Percentiles rank a stretch among this genome's conserved stretches.
Evolutionary conservation across 2,888 invertebrate species (phyloP).

Genomic region (Diadromus collaris): DNA sequence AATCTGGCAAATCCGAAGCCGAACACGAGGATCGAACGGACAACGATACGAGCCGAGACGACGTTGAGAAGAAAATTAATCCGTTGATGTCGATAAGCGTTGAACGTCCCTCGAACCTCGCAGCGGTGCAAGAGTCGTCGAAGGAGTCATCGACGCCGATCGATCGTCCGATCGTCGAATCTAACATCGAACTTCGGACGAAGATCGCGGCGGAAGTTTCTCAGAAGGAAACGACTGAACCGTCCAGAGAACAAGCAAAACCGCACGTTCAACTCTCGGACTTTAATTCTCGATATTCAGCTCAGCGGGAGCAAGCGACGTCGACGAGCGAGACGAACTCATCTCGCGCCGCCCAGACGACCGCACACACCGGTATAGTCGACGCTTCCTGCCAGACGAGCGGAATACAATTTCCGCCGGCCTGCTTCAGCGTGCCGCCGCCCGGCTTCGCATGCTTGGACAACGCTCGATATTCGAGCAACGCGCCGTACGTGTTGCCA

Average conservation of each 20-base stretch:
- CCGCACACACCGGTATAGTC: background rate
- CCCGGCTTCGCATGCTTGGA: background rate
- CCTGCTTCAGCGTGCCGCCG: background rate
- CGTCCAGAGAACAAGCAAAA: background rate
- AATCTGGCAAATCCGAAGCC: conserved; percentile 10
- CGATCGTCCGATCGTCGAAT: background rate
- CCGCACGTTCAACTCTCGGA: conserved; percentile 9
- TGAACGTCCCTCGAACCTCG: background rate
- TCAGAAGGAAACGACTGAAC: background rate
- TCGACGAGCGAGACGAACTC: background rate
- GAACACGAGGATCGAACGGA: background rate
- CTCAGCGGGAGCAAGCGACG: background rate
- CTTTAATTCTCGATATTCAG: conserved; percentile 2
- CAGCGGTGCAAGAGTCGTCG: background rate
- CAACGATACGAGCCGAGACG: background rate
- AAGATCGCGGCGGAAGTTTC: background rate
- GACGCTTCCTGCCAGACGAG: background rate
- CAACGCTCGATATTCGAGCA: background rate
- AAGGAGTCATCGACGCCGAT: background rate
- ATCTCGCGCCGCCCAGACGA: background rate
- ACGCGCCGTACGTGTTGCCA: background rate
- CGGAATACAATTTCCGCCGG: background rate
- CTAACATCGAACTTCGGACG: background rate
- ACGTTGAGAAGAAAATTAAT: background rate
- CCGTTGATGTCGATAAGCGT: background rate